Evolutionary conservation across 2,797 vertebrate genomes (phyloP).

Genomic region (Bovichtus variegatus): DNA sequence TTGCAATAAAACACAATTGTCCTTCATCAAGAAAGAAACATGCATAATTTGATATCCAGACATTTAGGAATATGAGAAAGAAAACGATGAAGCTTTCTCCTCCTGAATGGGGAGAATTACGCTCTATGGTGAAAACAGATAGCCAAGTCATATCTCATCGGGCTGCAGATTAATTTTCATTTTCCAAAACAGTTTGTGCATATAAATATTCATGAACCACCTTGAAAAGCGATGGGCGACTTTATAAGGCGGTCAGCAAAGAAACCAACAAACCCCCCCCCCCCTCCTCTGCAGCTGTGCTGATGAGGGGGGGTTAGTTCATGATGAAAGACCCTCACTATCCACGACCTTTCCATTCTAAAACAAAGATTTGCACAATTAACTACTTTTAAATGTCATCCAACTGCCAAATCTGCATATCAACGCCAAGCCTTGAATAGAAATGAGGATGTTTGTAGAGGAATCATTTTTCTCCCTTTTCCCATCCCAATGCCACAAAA

Average conservation of each 20-base stretch:
- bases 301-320: constrained; percentile 51
- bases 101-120: constrained; percentile 42
- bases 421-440: constrained; percentile 80
- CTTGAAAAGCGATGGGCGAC: constrained; percentile 76
- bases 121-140: constrained; percentile 69
- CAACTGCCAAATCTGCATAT: constrained; percentile 84
- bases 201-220: constrained; percentile 85
- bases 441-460: constrained; percentile 79
- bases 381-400: constrained; percentile 90
- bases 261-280: constrained; percentile 64
- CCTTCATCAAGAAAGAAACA: constrained; percentile 57
- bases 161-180: constrained; percentile 81
- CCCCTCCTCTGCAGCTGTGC: constrained; percentile 67
- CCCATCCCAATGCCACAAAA: constrained; percentile 63
- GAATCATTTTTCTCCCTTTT: constrained; percentile 63
- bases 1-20: constrained; percentile 62
- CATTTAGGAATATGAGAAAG: constrained; percentile 63
- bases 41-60: constrained; percentile 67
- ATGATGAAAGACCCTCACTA: constrained; percentile 83
- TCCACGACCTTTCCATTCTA: constrained; percentile 86
- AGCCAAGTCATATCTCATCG: constrained; percentile 74
- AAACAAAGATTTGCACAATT: constrained; percentile 91
- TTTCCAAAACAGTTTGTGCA: constrained; percentile 83
- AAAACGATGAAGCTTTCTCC: constrained; percentile 46
- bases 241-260: constrained; percentile 74